Percentiles rank a stretch among this genome's conserved stretches.
Evolutionary conservation across 2,113 vertebrate genomes (phyloP).

Genomic region (Odocoileus virginianus): DNA sequence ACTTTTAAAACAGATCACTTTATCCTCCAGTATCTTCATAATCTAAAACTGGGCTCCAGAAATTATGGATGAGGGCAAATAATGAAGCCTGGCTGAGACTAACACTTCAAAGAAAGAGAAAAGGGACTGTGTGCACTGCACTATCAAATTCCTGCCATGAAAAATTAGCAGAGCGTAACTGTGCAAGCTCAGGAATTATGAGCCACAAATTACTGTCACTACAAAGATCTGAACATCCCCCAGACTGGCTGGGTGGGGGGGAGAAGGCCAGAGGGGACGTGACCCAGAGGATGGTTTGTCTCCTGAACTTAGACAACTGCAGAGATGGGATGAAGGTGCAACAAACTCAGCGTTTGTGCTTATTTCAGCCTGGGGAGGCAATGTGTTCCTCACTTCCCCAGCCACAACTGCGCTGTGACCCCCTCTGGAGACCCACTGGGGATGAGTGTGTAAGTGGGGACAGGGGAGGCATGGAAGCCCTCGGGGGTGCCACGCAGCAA

Average conservation of each 20-base stretch:
- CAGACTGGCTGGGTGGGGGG: neutral
- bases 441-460: accelerated
- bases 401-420: accelerated
- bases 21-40: conserved; percentile 34
- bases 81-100: neutral
- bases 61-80: conserved; percentile 20
- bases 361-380: neutral
- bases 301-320: neutral
- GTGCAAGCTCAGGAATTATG: neutral
- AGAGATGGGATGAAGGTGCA: neutral
- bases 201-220: neutral
- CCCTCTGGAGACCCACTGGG: neutral
- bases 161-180: neutral
- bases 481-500: neutral
- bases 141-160: neutral
- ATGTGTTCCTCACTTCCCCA: neutral
- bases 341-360: accelerated
- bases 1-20: conserved; percentile 16
- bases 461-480: accelerated
- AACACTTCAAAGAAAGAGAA: neutral
- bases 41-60: conserved; percentile 6
- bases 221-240: neutral
- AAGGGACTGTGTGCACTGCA: neutral
- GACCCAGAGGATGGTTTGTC: neutral
- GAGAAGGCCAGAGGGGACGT: neutral